These are phyloP conservation scores for Phaenicophaeus curvirostris DNA, from an alignment of 2,797 vertebrate genomes.

Conservation along the genomic window DNA sequence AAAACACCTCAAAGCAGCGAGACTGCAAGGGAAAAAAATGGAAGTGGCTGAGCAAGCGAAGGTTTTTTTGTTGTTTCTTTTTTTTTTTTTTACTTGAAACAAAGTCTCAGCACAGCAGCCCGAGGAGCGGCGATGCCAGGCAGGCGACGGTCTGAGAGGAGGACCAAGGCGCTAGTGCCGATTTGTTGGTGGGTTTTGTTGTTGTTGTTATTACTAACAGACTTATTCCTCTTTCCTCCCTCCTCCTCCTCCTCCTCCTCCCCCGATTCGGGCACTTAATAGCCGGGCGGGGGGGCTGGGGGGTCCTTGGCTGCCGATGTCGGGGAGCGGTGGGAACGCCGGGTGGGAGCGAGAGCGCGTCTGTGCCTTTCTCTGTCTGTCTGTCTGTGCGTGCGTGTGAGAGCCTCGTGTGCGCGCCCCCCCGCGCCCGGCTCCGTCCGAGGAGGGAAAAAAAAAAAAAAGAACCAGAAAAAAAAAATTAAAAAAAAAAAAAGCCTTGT, in stretches of 20 bases:
- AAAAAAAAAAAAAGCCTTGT: no score
- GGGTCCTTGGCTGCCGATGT: conserved; percentile 81
- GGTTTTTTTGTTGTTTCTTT: not conserved
- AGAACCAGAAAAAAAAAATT: no score
- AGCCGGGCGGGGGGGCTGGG: conserved; percentile 67
- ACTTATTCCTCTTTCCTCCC: conserved; percentile 55
- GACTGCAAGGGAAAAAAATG: conserved; percentile 43
- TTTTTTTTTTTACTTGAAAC: conserved; percentile 55
- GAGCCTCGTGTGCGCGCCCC: not conserved
- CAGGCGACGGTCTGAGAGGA: conserved; percentile 58
- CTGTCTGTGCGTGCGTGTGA: not conserved
- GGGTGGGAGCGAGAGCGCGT: conserved; percentile 74
- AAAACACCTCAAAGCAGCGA: conserved; percentile 34
- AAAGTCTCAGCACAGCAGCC: conserved; percentile 66
- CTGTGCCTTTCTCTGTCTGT: conserved; percentile 1
- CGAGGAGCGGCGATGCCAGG: conserved; percentile 58
- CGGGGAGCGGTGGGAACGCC: conserved; percentile 81
- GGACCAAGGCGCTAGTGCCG: conserved; percentile 62
- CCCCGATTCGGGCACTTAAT: conserved; percentile 71
- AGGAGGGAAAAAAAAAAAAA: no score
- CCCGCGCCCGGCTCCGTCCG: not conserved
- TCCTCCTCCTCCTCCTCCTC: conserved; percentile 53
- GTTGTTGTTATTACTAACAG: conserved; percentile 52
- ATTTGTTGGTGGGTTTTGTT: conserved; percentile 51
- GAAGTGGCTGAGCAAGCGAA: conserved; percentile 53